These are phyloP conservation scores for Typhlichthys eigenmanni DNA, from an alignment of 2,797 vertebrate species.

Conservation along the genomic window DNA sequence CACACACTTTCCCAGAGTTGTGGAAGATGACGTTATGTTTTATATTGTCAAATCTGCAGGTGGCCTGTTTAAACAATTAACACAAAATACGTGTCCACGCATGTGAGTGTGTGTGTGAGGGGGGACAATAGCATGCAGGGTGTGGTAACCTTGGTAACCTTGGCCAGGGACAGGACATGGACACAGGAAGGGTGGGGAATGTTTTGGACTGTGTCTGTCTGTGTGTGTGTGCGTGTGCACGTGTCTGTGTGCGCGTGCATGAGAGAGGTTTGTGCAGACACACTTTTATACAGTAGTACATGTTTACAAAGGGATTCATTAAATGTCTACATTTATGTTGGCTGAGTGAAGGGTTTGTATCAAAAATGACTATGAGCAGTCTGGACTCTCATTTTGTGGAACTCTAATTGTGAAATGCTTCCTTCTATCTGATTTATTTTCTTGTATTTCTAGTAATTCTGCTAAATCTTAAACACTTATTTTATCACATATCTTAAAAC, in stretches of 20 bases:
- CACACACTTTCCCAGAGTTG: constrained; percentile 6
- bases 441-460: too few species aligned
- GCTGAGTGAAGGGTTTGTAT: too few species aligned
- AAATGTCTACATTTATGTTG: too few species aligned
- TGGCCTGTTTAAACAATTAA: constrained; percentile 6
- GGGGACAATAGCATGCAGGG: constrained; percentile 54
- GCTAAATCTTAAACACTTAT: too few species aligned
- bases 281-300: too few species aligned
- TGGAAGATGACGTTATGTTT: constrained; percentile 10
- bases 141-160: constrained; percentile 9
- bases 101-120: constrained; percentile 23
- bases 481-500: neutral
- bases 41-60: constrained; percentile 15
- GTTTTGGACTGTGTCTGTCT: constrained; percentile 1
- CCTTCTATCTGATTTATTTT: too few species aligned
- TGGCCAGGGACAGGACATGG: constrained; percentile 42
- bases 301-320: too few species aligned
- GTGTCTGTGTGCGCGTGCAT: constrained; percentile 5
- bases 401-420: too few species aligned
- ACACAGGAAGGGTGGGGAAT: constrained; percentile 10
- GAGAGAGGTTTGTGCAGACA: neutral
- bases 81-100: constrained; percentile 10
- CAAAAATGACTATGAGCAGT: too few species aligned
- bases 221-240: constrained; percentile 11
- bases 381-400: too few species aligned